Conservation (phyloP, 2,797 vertebrate species). For the Macroramphosus scolopax region DNA sequence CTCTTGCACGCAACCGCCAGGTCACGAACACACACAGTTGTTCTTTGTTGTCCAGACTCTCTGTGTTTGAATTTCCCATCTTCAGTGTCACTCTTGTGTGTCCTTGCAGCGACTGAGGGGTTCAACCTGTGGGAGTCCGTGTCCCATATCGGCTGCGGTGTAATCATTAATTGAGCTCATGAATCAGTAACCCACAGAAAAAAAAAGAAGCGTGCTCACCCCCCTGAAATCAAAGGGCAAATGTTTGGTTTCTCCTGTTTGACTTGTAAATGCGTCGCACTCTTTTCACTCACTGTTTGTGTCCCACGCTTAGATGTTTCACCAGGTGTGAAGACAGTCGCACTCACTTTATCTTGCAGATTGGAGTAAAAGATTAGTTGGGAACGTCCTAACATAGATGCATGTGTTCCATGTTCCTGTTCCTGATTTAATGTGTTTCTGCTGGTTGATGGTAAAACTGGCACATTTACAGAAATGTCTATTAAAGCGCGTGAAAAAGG, state of each 20-base stretch:
- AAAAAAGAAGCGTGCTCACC: constrained; percentile 8
- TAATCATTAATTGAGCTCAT: constrained; percentile 60
- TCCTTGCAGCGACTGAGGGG: constrained; percentile 17
- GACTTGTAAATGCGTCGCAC: constrained; percentile 17
- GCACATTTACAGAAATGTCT: no score
- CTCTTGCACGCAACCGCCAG: background rate
- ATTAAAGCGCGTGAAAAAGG: no score
- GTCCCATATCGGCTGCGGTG: constrained; percentile 8
- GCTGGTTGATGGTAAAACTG: no score
- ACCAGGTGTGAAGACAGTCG: constrained; percentile 22
- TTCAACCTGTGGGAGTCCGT: constrained; percentile 21
- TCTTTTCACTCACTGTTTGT: constrained; percentile 21
- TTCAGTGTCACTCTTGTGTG: background rate
- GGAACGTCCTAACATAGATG: no score
- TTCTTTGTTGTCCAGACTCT: constrained; percentile 31
- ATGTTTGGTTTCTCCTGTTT: constrained; percentile 47
- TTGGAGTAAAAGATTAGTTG: no score
- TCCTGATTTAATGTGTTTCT: no score
- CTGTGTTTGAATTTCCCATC: constrained; percentile 2
- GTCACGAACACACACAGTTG: constrained; percentile 11
- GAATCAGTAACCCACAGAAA: constrained; percentile 63
- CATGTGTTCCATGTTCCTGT: no score
- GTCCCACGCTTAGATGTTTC: constrained; percentile 25
- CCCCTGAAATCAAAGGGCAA: constrained; percentile 56
- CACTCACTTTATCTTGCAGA: no score